A percentile compares a stretch with the other conserved stretches of the same genome.
Conservation (phyloP, 2,797 vertebrate genomes). For the Bovichtus diacanthus region DNA sequence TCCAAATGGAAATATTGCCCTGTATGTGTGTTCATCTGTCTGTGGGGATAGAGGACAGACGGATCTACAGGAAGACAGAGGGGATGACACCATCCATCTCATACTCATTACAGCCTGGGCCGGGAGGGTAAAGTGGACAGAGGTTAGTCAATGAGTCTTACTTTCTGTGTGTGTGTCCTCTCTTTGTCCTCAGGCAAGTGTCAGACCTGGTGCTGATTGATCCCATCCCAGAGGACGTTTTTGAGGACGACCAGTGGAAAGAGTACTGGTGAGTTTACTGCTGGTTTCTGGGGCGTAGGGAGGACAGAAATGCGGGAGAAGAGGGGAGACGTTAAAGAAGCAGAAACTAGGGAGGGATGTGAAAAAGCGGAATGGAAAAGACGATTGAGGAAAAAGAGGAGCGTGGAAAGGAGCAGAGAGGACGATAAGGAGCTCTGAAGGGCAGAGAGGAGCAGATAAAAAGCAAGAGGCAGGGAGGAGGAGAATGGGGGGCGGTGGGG, state of each 20-base stretch:
- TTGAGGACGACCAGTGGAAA: constrained; percentile 84
- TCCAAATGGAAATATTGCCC: constrained; percentile 75
- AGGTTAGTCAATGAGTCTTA: constrained; percentile 50
- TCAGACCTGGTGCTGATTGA: constrained; percentile 88
- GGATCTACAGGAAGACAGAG: constrained; percentile 39
- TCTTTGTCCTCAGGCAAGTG: constrained; percentile 84
- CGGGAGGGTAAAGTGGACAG: constrained; percentile 51
- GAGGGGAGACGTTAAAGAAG: constrained; percentile 24
- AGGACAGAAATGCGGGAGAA: background rate
- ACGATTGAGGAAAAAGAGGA: constrained; percentile 27
- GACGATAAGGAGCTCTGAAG: constrained; percentile 49
- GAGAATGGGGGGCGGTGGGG: background rate
- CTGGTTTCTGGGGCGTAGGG: constrained; percentile 18
- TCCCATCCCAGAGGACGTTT: constrained; percentile 87
- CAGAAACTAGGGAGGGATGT: constrained; percentile 17
- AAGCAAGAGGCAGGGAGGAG: constrained; percentile 29
- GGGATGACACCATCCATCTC: constrained; percentile 52
- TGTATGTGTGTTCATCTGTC: constrained; percentile 58
- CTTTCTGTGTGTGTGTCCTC: constrained; percentile 54
- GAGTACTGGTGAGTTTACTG: constrained; percentile 85
- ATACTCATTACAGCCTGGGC: constrained; percentile 50
- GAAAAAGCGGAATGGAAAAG: constrained; percentile 16
- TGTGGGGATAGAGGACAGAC: constrained; percentile 35
- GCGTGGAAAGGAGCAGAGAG: constrained; percentile 16
- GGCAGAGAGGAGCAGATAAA: constrained; percentile 55